Percentiles rank a stretch among this genome's conserved stretches.
Conservation (phyloP, 2,888 invertebrate species). For the Hydrotaea diabolus region DNA sequence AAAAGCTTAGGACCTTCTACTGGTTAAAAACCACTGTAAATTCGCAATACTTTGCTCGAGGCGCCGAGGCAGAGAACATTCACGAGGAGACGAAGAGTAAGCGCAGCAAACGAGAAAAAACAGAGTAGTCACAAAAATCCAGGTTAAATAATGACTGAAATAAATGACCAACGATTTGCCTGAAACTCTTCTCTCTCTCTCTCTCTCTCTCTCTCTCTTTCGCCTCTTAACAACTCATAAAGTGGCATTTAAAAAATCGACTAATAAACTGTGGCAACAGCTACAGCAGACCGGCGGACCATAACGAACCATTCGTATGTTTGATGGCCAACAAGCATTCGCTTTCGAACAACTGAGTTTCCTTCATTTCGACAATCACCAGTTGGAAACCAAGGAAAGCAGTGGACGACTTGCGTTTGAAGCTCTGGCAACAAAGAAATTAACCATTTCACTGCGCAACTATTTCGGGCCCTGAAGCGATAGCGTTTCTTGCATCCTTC, state of each 20-base stretch:
- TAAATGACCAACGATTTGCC: slow-evolving; percentile 62
- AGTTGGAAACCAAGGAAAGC: background rate
- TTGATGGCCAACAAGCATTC: slow-evolving; percentile 9
- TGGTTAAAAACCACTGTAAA: too few relatives aligned
- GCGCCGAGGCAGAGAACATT: too few relatives aligned
- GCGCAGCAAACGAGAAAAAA: background rate
- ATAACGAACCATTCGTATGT: background rate
- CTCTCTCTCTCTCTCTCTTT: too few relatives aligned
- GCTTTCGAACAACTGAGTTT: background rate
- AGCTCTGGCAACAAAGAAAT: background rate
- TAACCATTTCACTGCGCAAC: background rate
- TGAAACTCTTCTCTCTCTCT: slow-evolving; percentile 49
- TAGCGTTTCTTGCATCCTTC: background rate
- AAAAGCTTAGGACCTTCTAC: too few relatives aligned
- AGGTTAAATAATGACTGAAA: slow-evolving; percentile 53
- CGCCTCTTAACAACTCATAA: slow-evolving; percentile 57
- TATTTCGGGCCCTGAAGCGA: slow-evolving; percentile 15
- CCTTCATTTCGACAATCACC: background rate
- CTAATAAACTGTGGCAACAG: slow-evolving; percentile 58
- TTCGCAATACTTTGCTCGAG: too few relatives aligned
- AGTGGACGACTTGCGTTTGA: background rate
- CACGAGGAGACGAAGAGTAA: too few relatives aligned
- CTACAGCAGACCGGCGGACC: slow-evolving; percentile 26
- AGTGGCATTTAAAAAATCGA: slow-evolving; percentile 66
- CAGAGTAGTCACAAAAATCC: slow-evolving; percentile 25